Base-by-base conservation (phyloP, 2,797 vertebrate genomes). In the Neopelma chrysocephalum region DNA sequence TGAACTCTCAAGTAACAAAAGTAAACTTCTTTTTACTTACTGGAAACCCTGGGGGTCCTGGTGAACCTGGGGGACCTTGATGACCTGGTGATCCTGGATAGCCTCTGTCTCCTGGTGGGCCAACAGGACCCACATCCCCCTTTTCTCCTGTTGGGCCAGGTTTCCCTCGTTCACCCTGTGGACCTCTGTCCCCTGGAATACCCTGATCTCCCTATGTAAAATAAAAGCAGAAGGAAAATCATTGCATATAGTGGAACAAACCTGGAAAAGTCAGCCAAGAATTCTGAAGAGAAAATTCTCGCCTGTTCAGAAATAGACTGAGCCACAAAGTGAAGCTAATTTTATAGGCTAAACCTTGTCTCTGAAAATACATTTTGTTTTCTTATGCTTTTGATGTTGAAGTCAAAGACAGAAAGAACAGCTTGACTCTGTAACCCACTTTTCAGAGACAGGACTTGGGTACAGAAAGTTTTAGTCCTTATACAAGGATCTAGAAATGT, bases 101-200 rank as follows among this genome's bases (percentile, higher is more conserved):
- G 34, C 99, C 99, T 95, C 98, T 99, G 87, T 95, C 96, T 96
- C 99, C 99, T 27, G 92, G 96, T 65, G 98, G 98, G 32, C 99
- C 99, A 27, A 94, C 82, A 12, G 97, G 97, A 82, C 99, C 99
- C 15, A 94, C 43, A 29, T 89, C 90, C 13, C 99, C 99, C 58
- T 98, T 97, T 29, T 98, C 98, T 85, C 99, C 99, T 34, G 93
- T 78, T 31, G 94, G 93, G 36, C 98, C 98, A 57, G 97, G 64
- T 75, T 98, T 99, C 69, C 99, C 99, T 83, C 98, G 98, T 97
- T 99, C 99, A 3, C 99, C 99, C 90, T 99, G 99, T 65, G 99
- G 98, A 22, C 99, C 99, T 97, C 98, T 98, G 96, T 98, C 99
- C 87, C 99, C 99, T 31, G 99, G 98, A 97, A 99, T 99, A 79